A percentile compares a stretch with the other conserved stretches of the same genome.
Conservation (phyloP, 2,797 vertebrate species). For the Lithobates sylvaticus region DNA sequence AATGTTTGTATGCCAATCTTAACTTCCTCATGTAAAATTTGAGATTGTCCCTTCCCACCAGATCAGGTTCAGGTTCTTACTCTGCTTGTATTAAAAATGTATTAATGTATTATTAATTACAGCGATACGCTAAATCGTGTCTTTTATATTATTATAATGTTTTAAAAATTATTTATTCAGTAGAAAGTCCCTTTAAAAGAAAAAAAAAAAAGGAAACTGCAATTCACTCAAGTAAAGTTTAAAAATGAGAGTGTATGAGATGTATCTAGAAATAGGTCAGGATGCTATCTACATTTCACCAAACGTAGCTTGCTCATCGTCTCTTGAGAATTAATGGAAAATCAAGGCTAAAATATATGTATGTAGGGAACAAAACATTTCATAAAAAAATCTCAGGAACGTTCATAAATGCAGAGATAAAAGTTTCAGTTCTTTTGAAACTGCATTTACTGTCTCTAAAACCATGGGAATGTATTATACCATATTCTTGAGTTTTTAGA, state of each 20-base stretch:
- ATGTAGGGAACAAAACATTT: background rate
- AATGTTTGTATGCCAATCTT: too few species aligned
- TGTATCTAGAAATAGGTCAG: conserved; percentile 13
- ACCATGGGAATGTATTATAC: background rate
- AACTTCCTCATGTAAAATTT: too few species aligned
- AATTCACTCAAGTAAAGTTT: background rate
- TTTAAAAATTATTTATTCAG: background rate
- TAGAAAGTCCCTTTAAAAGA: too few species aligned
- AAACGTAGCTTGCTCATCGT: background rate
- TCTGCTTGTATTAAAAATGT: too few species aligned
- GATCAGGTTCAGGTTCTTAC: too few species aligned
- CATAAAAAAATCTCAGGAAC: background rate
- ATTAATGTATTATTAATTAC: background rate
- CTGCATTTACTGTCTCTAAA: background rate
- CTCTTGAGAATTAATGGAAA: conserved; percentile 32
- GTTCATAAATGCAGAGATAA: background rate
- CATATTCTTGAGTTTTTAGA: background rate
- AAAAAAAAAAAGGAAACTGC: background rate
- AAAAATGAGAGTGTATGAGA: background rate
- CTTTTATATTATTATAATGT: background rate
- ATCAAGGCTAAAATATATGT: conserved; percentile 26
- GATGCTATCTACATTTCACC: conserved; percentile 16
- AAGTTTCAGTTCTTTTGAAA: background rate
- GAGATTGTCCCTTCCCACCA: too few species aligned
- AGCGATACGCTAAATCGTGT: background rate